These are phyloP conservation scores for Reticulitermes lucifugus DNA, from an alignment of 2,888 invertebrate genomes.

Conservation along the genomic window DNA sequence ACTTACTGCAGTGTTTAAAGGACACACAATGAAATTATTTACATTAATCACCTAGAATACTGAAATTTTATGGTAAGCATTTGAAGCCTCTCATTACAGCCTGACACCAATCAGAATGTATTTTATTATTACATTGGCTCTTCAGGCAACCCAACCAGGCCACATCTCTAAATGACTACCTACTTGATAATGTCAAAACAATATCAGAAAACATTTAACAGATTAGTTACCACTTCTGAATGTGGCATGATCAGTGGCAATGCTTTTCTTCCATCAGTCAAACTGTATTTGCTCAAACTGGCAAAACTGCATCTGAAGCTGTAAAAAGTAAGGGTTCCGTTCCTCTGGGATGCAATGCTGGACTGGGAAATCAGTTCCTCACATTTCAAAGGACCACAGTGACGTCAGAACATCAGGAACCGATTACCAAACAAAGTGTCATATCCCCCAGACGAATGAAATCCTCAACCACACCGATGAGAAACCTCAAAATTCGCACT, in stretches of 20 bases:
- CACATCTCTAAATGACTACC: background rate
- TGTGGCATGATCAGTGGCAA: slow-evolving; percentile 34
- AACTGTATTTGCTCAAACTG: slow-evolving; percentile 2
- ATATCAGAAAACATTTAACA: slow-evolving; percentile 16
- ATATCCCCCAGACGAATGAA: too few relatives aligned
- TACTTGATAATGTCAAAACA: background rate
- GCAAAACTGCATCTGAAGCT: slow-evolving; percentile 7
- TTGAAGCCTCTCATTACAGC: background rate
- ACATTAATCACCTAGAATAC: too few relatives aligned
- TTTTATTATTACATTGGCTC: background rate
- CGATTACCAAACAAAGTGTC: too few relatives aligned
- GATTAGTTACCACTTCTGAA: slow-evolving; percentile 52
- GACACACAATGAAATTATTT: too few relatives aligned
- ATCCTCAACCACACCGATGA: too few relatives aligned
- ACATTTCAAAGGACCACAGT: too few relatives aligned
- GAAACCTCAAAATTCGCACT: too few relatives aligned
- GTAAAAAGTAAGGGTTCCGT: background rate
- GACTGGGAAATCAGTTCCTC: too few relatives aligned
- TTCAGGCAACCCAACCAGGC: background rate
- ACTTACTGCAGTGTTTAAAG: too few relatives aligned
- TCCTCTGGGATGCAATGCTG: too few relatives aligned
- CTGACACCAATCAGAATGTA: background rate
- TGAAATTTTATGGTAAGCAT: too few relatives aligned
- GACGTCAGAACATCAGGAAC: too few relatives aligned
- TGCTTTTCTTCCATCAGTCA: background rate